Evolutionary conservation across 2,797 vertebrate species (phyloP), one percentile per base, ranked within the genome.

Genomic region (Clamator glandarius): DNA sequence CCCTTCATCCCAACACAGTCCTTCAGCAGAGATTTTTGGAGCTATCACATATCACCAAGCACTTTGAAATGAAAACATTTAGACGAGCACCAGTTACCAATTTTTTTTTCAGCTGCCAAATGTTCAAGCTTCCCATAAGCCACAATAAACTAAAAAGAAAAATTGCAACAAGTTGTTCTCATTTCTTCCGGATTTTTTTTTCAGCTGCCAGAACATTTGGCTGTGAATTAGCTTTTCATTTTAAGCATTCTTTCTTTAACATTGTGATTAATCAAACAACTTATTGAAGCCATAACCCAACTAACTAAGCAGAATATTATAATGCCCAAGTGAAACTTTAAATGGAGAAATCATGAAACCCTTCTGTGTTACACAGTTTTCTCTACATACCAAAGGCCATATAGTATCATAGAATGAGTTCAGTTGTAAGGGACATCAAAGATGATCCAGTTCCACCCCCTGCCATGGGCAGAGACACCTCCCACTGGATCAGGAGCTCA

Each of bases 181-280:
- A 1, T 41, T 46, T 74, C 70, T 69, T 90, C 54, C 31, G 33
- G 26, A 17, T 18, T 18, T 44, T 44, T 44, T 44, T 44, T 44
- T 78, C 46, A 54, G 29, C 46, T 59, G 59, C 26, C 52, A 73
- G 39, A 84, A 68, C 51, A 58, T 36, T 77, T 90, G 81, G 28
- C 72, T 91, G 73, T 31, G 33, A 92, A 82, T 64, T 59, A 70
- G 19, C n/a, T 84, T 89, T 80, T 6, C 2, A 75, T 80, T 77
- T 92, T 36, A 90, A 68, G 24, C 35, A 12, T 58, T 35, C 29
- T 82, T 63, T 61, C 75, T 31, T 79, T 76, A 91, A 69, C 46
- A 73, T 35, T n/a, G 48, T 82, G 86, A 78, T 83, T 87, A 92
- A 91, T 86, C 94, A 69, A 91, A 93, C 55, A 73, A 48, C 28